Base-by-base conservation (phyloP, 1,140 invertebrate genomes). In the Drosophila bipectinata region DNA sequence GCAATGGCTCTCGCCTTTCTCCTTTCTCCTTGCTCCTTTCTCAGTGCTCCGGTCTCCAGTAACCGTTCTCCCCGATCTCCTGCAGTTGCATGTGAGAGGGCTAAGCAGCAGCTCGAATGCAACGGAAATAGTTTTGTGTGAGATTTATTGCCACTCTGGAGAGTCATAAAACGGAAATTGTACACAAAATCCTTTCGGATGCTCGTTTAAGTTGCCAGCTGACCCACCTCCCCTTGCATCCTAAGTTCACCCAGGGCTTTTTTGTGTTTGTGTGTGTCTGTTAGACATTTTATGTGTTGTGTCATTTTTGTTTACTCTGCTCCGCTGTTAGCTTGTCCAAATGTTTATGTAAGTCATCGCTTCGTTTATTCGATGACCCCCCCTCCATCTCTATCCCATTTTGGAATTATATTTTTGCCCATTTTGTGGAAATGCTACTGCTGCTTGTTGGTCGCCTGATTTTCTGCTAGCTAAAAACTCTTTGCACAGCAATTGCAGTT, bases 151-250 rank as follows among this genome's bases (percentile, higher is more conserved):
- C 87, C 79, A 90, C 87, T 90, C 87, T 90, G 73, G 87, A 90
- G 87, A 90, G 87, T 90, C 87, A 90, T 90, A 90, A 90, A 90
- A 90, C 88, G 87, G 87, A 90, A 90, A 90, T 90, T 90, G 87
- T 90, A 90, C 87, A 90, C 87, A 90, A 90, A 90, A 90, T 90
- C 88, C 87, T 87, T 87, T 90, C 87, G 87, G 83, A 88, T 88
- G 83, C 83, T 83, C 83, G 83, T 88, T 87, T 87, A 87, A 87
- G 83, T 87, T 85, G 82, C 72, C 63, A 64, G 72, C 60, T 66
- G 52, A 51, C 63, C 52, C 66, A 51, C 44, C 45, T 15, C n/a
- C 37, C 21, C 15, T 26, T 30, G 6, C 21, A 21, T 41, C 47
- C 8, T n/a, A 4, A 37, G 34, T 37, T 37, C 12, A 4, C 34